Evolutionary conservation across 2,888 invertebrate species (phyloP), one percentile per base, ranked within the genome.

Genomic region (Eupeodes latifasciatus): DNA sequence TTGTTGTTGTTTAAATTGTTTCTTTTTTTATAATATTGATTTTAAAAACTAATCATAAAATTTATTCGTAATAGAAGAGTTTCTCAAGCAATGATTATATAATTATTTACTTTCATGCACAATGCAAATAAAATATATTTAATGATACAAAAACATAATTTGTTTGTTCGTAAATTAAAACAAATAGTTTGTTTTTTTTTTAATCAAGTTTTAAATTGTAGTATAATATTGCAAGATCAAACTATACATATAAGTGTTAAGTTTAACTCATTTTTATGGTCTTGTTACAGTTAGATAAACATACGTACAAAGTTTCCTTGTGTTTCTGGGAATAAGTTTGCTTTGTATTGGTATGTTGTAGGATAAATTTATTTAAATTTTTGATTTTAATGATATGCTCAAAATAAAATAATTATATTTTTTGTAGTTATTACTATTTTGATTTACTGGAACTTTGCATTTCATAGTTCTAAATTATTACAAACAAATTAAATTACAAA

Each of bases 41-140:
- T 78, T 27, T 77, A 62, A 69, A 64, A 55, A 76, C 80, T 81
- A 55, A 77, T 59, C 57, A 77, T 81, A 67, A 57, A 71, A 87
- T n/a, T 67, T 81, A 84, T 88, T 80, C 76, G 83, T 83, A 80
- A 83, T 76, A 79, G 74, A 83, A 83, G 82, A 79, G 61, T 87
- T 87, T 83, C 57, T 87, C 84, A 84, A 87, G 87, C 87, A 80
- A 77, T 83, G 80, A 62, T 87, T 83, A 83, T 76, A 81, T 77
- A 77, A 62, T 53, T 69, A 47, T 69, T 12, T 62, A 49, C 74
- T n/a, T 40, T 57, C 27, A 75, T 79, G 16, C 53, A 72, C 7
- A 44, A 55, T 44, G 12, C 27, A 72, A 14, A 62, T 67, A 80
- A 67, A 71, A 82, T 57, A 55, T 27, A 75, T 64, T 79, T 47